phyloP scores from a whole-genome alignment of 2,797 vertebrate genomes.

The Monodelphis domestica region DNA sequence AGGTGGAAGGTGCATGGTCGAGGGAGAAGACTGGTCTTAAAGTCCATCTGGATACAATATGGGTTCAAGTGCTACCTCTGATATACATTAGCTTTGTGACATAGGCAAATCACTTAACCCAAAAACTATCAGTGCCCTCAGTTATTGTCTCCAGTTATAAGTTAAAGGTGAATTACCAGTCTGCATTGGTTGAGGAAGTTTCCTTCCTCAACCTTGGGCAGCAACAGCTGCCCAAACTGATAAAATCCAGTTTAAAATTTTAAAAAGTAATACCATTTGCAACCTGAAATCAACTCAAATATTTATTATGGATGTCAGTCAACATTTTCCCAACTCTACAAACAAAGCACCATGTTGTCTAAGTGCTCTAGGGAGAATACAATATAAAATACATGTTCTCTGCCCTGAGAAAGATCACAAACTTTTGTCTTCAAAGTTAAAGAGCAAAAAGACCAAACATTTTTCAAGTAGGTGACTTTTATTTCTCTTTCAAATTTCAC shows the following conservation, averaged over 20 bases:
- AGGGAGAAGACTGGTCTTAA: neutral
- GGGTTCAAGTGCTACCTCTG: neutral
- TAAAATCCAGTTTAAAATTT: neutral
- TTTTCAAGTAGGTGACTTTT: conserved; percentile 82
- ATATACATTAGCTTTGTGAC: neutral
- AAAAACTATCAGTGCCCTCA: neutral
- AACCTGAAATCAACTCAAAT: neutral
- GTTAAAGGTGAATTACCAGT: neutral
- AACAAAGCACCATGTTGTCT: neutral
- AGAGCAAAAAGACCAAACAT: conserved; percentile 56
- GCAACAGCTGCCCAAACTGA: neutral
- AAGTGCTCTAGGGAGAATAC: neutral
- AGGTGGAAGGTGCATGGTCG: neutral
- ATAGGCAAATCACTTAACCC: neutral
- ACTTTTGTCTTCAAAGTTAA: conserved; percentile 29
- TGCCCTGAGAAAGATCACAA: neutral
- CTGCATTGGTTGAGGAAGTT: neutral
- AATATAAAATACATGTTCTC: neutral
- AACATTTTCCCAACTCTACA: conserved; percentile 2
- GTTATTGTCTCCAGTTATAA: neutral
- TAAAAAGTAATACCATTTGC: neutral
- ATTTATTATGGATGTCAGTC: conserved; percentile 16
- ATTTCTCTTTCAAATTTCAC: conserved; percentile 84
- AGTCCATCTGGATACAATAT: neutral
- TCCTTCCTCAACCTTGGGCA: too few species aligned